phyloP scores from a whole-genome alignment of 2,888 invertebrate genomes.

The Camptogramma bilineatum region DNA sequence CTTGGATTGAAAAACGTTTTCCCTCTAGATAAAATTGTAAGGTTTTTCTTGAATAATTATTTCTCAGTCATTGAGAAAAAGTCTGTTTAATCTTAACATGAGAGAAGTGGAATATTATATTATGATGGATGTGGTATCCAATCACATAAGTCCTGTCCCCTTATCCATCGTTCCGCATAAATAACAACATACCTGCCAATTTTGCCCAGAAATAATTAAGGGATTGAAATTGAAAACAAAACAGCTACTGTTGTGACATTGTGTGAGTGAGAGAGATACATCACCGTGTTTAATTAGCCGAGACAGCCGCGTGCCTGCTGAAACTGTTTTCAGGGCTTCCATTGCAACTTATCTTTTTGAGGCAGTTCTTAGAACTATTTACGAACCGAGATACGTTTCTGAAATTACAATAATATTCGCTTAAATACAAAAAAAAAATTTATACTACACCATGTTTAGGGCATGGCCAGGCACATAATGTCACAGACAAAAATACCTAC shows the following conservation, averaged over 20 bases:
- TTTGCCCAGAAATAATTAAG: constrained; percentile 11
- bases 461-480: background rate
- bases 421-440: background rate
- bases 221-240: constrained; percentile 25
- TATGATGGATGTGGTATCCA: background rate
- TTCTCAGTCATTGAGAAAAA: background rate
- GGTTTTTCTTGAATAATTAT: background rate
- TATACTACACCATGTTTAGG: too few relatives aligned
- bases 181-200: constrained; percentile 13
- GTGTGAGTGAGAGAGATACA: constrained; percentile 39
- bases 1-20: background rate
- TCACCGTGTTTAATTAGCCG: constrained; percentile 45
- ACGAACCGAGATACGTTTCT: background rate
- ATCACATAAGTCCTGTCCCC: background rate
- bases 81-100: too few relatives aligned
- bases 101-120: too few relatives aligned
- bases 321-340: constrained; percentile 23
- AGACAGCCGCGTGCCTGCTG: constrained; percentile 28
- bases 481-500: background rate
- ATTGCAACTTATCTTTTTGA: background rate
- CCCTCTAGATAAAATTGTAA: background rate
- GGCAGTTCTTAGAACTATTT: too few relatives aligned
- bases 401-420: background rate
- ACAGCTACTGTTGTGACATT: constrained; percentile 22
- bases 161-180: background rate